Percentiles rank a stretch among this genome's conserved stretches.
phyloP scores from a whole-genome alignment of 2,797 vertebrate genomes.

The Poeciliopsis presidionis region DNA sequence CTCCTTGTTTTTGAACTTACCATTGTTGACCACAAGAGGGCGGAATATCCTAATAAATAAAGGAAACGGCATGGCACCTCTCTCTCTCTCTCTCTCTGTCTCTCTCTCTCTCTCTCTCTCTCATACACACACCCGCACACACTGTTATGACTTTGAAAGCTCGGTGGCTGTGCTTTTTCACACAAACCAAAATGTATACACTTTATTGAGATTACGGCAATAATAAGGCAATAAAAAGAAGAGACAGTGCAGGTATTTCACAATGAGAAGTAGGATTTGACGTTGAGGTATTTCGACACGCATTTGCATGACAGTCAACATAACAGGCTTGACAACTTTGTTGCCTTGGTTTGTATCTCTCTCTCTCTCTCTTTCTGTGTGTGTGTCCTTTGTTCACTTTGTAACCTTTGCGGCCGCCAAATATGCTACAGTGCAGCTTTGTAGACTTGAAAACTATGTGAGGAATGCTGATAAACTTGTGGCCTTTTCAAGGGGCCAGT shows the following conservation, averaged over 20 bases:
- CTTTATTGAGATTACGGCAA: constrained; percentile 20
- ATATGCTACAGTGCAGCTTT: constrained; percentile 44
- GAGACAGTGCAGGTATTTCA: neutral
- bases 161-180: constrained; percentile 26
- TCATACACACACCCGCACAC: neutral
- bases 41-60: constrained; percentile 29
- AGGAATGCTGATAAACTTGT: constrained; percentile 80
- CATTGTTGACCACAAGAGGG: constrained; percentile 49
- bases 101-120: too few species aligned
- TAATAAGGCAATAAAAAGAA: too few species aligned
- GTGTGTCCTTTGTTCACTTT: constrained; percentile 31
- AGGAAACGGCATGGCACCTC: neutral
- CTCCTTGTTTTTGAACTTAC: neutral
- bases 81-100: too few species aligned
- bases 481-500: constrained; percentile 50
- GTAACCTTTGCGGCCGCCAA: constrained; percentile 43
- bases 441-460: constrained; percentile 53
- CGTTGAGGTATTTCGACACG: neutral
- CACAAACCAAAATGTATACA: constrained; percentile 12
- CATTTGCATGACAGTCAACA: constrained; percentile 2
- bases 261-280: neutral
- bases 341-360: neutral
- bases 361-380: neutral
- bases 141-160: constrained; percentile 2
- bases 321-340: constrained; percentile 65